These are phyloP conservation scores for Apis cerana DNA, from an alignment of 1,140 invertebrate species.

Conservation along the genomic window DNA sequence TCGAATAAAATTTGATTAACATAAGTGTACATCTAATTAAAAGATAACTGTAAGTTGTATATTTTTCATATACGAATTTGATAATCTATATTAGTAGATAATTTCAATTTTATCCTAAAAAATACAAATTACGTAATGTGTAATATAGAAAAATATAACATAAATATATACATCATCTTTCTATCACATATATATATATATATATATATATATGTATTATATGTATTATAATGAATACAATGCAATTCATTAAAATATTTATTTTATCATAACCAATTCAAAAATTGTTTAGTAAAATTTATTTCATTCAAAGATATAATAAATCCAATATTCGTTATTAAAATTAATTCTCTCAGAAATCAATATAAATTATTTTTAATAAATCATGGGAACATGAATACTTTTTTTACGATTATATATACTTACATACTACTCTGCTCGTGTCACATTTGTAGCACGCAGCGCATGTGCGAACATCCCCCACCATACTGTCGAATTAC, in stretches of 20 bases:
- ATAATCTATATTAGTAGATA: neutral
- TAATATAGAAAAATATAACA: neutral
- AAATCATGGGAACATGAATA: neutral
- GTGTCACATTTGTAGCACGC: neutral
- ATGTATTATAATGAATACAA: neutral
- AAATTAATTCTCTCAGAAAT: neutral
- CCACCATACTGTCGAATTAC: neutral
- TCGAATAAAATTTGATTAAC: slow-evolving; percentile 6
- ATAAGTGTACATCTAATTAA: slow-evolving; percentile 5
- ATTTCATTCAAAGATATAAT: neutral
- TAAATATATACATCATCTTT: neutral
- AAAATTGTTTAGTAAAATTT: neutral
- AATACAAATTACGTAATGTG: slow-evolving; percentile 1
- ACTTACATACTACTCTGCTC: neutral
- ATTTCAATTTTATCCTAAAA: neutral
- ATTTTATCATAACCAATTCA: neutral
- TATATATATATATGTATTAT: neutral
- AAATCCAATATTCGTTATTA: neutral
- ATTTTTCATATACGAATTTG: neutral
- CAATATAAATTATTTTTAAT: neutral
- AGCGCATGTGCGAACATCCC: neutral
- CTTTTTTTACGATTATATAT: neutral
- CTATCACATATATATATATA: too few species aligned
- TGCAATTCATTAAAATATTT: neutral
- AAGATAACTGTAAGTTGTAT: neutral